A percentile compares a stretch with the other conserved stretches of the same genome.
phyloP scores from a whole-genome alignment of 2,113 vertebrate species.

The Anoura caudifer region DNA sequence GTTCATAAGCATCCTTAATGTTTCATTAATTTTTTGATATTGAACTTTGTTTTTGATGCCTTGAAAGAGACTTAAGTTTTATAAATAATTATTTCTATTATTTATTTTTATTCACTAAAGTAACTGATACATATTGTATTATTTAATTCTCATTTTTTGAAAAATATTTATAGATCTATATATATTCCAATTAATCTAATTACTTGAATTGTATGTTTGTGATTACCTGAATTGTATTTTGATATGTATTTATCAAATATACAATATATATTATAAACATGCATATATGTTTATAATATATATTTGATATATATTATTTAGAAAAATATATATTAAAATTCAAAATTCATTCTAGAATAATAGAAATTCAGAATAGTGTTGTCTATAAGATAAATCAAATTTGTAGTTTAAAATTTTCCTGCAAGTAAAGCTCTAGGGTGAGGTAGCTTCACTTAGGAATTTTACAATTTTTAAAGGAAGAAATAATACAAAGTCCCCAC shows the following conservation, averaged over 20 bases:
- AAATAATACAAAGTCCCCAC: neutral
- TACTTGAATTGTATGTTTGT: neutral
- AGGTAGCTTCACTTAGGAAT: neutral
- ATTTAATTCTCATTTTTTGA: neutral
- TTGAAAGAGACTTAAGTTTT: neutral
- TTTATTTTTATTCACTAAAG: neutral
- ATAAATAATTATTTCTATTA: neutral
- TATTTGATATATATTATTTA: neutral
- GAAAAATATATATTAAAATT: neutral
- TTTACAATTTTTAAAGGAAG: neutral
- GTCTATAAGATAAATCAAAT: neutral
- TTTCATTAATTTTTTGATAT: neutral
- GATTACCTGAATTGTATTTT: too few relatives aligned
- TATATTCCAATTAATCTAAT: neutral
- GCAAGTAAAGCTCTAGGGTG: neutral
- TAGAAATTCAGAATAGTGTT: neutral
- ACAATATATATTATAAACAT: too few relatives aligned
- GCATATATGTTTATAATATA: too few relatives aligned
- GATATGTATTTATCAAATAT: too few relatives aligned
- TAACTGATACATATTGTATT: neutral
- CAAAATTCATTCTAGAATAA: neutral
- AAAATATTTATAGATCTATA: too few relatives aligned
- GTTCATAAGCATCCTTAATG: neutral
- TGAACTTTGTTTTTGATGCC: neutral
- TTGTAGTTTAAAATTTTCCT: neutral